Conservation (phyloP, 2,113 vertebrate genomes). For the Rissa tridactyla region DNA sequence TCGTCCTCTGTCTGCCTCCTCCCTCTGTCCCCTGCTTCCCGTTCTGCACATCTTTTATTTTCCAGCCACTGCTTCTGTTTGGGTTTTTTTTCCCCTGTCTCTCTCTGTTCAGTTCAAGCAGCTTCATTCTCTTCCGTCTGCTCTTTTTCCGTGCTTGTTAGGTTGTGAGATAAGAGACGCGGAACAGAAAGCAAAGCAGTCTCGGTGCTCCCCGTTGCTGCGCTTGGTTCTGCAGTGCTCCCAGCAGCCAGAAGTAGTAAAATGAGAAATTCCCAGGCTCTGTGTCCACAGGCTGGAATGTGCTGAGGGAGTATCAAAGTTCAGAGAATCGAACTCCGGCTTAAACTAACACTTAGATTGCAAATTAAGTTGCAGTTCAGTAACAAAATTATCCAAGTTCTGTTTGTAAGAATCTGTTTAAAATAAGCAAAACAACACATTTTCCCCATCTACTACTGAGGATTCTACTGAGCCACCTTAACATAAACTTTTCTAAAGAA, state of each 20-base stretch:
- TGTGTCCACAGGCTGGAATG: neutral
- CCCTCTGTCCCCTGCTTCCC: neutral
- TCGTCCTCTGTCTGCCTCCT: neutral
- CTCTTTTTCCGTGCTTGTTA: neutral
- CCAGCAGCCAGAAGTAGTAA: neutral
- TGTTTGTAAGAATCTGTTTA: neutral
- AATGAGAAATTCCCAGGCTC: neutral
- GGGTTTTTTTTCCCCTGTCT: neutral
- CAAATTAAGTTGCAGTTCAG: neutral
- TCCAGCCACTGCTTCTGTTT: neutral
- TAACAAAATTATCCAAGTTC: neutral
- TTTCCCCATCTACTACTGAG: neutral
- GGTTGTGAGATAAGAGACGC: neutral
- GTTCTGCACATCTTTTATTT: neutral
- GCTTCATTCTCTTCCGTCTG: neutral
- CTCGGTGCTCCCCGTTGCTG: rapidly evolving
- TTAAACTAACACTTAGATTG: neutral
- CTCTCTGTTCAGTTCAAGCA: neutral
- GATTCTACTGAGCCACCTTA: neutral
- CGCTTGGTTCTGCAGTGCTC: neutral
- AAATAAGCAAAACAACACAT: neutral
- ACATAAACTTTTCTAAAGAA: neutral
- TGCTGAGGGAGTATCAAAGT: neutral
- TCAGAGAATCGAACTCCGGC: neutral
- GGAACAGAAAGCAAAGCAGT: neutral